These are phyloP conservation scores for Cerastoderma edule DNA, from an alignment of 2,888 invertebrate genomes.

Conservation along the genomic window DNA sequence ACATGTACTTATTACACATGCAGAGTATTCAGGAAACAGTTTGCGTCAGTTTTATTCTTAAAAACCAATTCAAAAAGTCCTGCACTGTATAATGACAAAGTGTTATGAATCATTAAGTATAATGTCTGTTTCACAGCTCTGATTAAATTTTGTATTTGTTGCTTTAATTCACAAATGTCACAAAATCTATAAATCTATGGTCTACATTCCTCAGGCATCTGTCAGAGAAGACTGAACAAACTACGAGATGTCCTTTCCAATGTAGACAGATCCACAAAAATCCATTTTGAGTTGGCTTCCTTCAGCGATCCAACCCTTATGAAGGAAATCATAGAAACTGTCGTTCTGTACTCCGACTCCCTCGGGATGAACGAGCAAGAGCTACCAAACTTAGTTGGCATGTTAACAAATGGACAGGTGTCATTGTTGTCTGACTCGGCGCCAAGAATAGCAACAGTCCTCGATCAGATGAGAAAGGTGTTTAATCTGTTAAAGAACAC, in stretches of 20 bases:
- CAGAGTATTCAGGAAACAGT: no score
- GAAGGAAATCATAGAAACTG: conserved; percentile 87
- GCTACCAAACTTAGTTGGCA: conserved; percentile 90
- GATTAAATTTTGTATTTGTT: background rate
- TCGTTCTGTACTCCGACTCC: conserved; percentile 91
- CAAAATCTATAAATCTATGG: no score
- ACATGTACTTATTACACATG: no score
- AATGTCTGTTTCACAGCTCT: no score
- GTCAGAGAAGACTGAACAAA: conserved; percentile 87
- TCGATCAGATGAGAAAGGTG: conserved; percentile 92
- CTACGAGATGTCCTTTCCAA: conserved; percentile 88
- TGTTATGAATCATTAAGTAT: no score
- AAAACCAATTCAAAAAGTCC: no score
- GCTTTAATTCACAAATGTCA: background rate
- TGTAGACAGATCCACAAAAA: conserved; percentile 86
- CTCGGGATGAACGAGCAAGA: conserved; percentile 96
- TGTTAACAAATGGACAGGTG: conserved; percentile 89
- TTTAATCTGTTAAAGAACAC: conserved; percentile 83
- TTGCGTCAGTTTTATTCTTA: no score
- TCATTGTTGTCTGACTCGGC: conserved; percentile 91
- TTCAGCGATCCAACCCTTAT: conserved; percentile 90
- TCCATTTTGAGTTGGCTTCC: conserved; percentile 95
- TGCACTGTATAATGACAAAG: no score
- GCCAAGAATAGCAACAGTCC: conserved; percentile 90
- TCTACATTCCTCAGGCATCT: no score